These are phyloP conservation scores for Porites rus DNA, from an alignment of 92 coral and sea anemone genomes.

Conservation along the genomic window DNA sequence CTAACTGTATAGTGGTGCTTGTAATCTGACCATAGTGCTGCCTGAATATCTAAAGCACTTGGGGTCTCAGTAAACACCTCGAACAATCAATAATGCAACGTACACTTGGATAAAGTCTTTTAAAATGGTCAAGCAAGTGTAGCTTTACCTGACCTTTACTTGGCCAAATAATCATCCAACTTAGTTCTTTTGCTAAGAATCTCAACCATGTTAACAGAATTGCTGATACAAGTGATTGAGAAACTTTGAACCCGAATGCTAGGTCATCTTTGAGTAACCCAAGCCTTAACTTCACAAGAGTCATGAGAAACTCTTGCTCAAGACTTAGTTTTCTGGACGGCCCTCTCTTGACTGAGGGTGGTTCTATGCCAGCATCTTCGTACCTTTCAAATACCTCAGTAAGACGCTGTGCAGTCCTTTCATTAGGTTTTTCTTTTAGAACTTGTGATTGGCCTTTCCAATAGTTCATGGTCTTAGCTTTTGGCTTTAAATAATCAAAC, in stretches of 20 bases:
- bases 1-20: conserved; percentile 60
- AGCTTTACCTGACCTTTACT: conserved; percentile 29
- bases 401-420: neutral
- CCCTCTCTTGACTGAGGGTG: conserved; percentile 37
- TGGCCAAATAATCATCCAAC: conserved; percentile 58
- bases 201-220: conserved; percentile 36
- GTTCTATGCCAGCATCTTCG: conserved; percentile 25
- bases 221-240: conserved; percentile 21
- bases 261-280: conserved; percentile 40
- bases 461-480: conserved; percentile 51
- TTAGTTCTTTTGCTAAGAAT: conserved; percentile 40
- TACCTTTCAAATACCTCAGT: neutral
- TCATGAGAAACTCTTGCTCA: conserved; percentile 41
- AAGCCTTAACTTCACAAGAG: neutral
- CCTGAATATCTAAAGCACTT: conserved; percentile 27
- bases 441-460: conserved; percentile 50
- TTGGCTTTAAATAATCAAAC: conserved; percentile 41
- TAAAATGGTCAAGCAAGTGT: conserved; percentile 32
- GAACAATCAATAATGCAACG: conserved; percentile 50
- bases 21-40: conserved; percentile 65
- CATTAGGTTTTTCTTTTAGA: conserved; percentile 32
- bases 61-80: conserved; percentile 57
- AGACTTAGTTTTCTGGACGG: conserved; percentile 41
- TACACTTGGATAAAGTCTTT: conserved; percentile 44
- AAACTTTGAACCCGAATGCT: conserved; percentile 57